Evolutionary conservation across 2,797 vertebrate genomes (phyloP), one percentile per base, ranked within the genome.

Genomic region (Cossypha caffra): DNA sequence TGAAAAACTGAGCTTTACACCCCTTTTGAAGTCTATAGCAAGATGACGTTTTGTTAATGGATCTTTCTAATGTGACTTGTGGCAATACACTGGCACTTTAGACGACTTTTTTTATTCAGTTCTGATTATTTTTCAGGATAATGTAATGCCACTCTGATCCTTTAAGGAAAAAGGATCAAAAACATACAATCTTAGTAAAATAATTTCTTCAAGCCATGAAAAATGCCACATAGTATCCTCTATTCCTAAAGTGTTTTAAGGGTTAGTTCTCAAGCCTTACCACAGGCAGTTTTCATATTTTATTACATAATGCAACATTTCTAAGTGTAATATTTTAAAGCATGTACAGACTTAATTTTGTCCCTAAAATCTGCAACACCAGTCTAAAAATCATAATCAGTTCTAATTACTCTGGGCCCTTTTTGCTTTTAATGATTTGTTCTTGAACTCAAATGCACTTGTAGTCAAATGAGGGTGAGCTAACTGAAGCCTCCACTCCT

Each of bases 31-130:
- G 16, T 28, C 33, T 69, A 28, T 0, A 40, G 13, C 23, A 88
- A 83, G 26, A 68, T 10, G 2, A 37, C 24, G 19, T 29, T 69
- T 42, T 62, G 9, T 51, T 83, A 11, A 21, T 5, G 17, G 5
- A 29, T 58, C 31, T 61, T 75, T 61, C 73, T 48, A 61, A 17
- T 4, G 2, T 2, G 79, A 59, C 10, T 15, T 58, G 15, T 15
- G 7, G 35, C 42, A 40, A 0, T 7, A 35, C 23, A 14, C 0
- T 2, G 8, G 50, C 47, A 59, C 7, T 48, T 55, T 0, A 37
- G 5, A 62, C 45, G 9, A 17, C 13, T 35, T 55, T 21, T 33
- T 71, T 51, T 52, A 33, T 29, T 72, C 7, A 31, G 23, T 67
- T 92, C 18, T 5, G 26, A 5, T 13, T 37, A 9, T 15, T 57